Percentiles rank a stretch among this genome's conserved stretches.
Evolutionary conservation across 2,797 vertebrate species (phyloP).

Genomic region (Pipistrellus kuhlii): DNA sequence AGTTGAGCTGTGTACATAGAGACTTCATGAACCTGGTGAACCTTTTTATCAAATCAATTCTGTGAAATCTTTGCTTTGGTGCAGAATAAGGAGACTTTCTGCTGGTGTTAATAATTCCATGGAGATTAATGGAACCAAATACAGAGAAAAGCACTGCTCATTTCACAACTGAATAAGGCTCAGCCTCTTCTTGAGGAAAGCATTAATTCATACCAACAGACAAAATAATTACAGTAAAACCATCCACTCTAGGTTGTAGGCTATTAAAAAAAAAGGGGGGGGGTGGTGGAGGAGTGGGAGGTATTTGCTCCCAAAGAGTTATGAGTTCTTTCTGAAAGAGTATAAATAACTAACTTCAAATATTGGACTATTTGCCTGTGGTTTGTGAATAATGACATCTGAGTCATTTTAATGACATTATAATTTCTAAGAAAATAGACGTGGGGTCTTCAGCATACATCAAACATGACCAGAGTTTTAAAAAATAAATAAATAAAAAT

Average conservation of each 20-base stretch:
- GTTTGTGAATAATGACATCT: not conserved
- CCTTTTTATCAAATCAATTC: not conserved
- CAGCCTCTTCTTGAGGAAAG: constrained; percentile 9
- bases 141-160: not conserved
- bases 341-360: not conserved
- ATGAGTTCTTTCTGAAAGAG: not conserved
- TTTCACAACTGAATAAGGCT: not conserved
- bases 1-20: not conserved
- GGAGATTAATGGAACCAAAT: not conserved
- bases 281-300: too few species aligned
- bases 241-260: not conserved
- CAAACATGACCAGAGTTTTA: not conserved
- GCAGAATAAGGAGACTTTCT: not conserved
- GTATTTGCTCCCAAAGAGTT: not conserved
- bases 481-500: not conserved
- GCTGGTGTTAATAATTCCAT: not conserved
- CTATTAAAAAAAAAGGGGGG: not conserved
- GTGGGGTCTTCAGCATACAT: not conserved
- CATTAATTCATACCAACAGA: not conserved
- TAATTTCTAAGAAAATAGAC: not conserved
- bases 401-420: not conserved
- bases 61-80: not conserved
- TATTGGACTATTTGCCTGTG: not conserved
- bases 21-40: not conserved
- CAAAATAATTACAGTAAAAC: not conserved